Evolutionary conservation across 2,888 invertebrate genomes (phyloP), one percentile per base, ranked within the genome.

Genomic region (Nineta flava): DNA sequence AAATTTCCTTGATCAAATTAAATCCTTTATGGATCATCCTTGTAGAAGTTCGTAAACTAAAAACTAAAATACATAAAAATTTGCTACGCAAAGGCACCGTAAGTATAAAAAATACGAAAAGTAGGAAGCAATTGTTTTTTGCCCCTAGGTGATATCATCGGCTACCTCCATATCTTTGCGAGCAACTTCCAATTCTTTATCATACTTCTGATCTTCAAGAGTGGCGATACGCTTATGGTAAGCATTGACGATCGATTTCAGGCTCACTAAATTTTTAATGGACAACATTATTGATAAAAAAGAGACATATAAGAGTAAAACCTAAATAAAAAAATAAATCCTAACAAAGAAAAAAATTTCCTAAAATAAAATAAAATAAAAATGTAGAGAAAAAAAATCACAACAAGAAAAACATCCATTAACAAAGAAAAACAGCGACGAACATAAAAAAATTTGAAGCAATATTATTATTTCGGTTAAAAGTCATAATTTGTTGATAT

Each of bases 161-260:
- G 26, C 77, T 79, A 95, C 95, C 91, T 96, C 94, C 71, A 85
- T 79, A 70, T 91, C 90, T 83, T 88, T 95, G 76, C 83, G 85
- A 73, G 88, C 81, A 73, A 95, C 93, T 75, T 90, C 90, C 75
- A 84, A 81, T 77, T 99, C 97, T 77, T 93, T 83, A 79, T 99
- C 97, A 79, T 91, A 96, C 79, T 96, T 96, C 75, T 86, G 80
- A 69, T 83, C 83, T 73, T 93, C 91, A 69, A 92, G 79, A 64
- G 75, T 74, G 68, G 67, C 72, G 72, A 91, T 83, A 74, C 85
- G 83, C 65, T 81, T 78, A 74, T 92, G 82, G 75, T 90, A 87
- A 66, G 79, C 78, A 74, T 74, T 79, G 67, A 80, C 70, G 73
- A 77, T 72, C 71, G 77, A 77, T 73, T 78, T 79, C 67, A 79